These are phyloP conservation scores for Trimorus sp. DNA, from an alignment of 2,888 invertebrate genomes.

Conservation along the genomic window DNA sequence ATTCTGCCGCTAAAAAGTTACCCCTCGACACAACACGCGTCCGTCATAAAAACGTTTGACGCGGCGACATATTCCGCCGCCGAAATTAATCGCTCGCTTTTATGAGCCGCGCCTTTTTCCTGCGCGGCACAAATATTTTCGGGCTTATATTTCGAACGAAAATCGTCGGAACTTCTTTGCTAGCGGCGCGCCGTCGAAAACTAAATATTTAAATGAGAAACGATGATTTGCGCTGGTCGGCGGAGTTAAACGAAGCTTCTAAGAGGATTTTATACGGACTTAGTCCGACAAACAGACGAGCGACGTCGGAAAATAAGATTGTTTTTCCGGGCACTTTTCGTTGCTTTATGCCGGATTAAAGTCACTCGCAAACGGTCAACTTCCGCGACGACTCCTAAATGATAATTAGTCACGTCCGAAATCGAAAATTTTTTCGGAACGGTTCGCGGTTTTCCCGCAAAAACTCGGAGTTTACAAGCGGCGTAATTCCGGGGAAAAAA, in stretches of 20 bases:
- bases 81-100: constrained; percentile 37
- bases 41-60: constrained; percentile 29
- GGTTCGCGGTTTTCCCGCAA: background rate
- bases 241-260: constrained; percentile 34
- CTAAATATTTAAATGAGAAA: constrained; percentile 12
- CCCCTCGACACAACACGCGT: constrained; percentile 18
- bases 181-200: background rate
- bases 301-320: constrained; percentile 39
- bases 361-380: constrained; percentile 24
- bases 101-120: background rate
- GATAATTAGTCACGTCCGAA: background rate
- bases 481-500: constrained; percentile 16
- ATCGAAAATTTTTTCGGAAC: background rate
- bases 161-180: no score
- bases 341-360: constrained; percentile 22
- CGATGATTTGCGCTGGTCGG: constrained; percentile 19
- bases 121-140: no score
- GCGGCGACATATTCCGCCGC: constrained; percentile 30
- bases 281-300: constrained; percentile 35
- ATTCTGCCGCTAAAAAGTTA: background rate
- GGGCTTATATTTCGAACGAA: background rate
- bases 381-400: background rate
- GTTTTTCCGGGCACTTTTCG: constrained; percentile 25
- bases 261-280: constrained; percentile 47
- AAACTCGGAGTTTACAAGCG: constrained; percentile 28